Percentiles rank a stretch among this genome's conserved stretches.
phyloP scores from a whole-genome alignment of 2,797 vertebrate genomes.

The Hapalemur alaotrensis region DNA sequence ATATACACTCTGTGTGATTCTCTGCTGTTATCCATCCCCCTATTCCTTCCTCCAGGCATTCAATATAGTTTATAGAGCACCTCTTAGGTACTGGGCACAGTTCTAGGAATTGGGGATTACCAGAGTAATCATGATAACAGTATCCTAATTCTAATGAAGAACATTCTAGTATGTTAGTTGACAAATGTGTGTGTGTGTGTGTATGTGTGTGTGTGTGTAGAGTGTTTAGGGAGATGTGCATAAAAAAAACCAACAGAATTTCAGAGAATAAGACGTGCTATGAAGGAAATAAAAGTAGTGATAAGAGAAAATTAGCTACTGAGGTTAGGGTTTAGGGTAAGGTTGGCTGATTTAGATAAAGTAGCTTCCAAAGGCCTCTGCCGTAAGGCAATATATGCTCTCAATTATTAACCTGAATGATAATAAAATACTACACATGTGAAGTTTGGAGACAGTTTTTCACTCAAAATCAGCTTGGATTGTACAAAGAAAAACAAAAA shows the following conservation, averaged over 20 bases:
- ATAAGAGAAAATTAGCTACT: not conserved
- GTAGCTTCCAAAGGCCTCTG: not conserved
- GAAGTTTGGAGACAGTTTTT: not conserved
- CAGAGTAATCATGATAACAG: not conserved
- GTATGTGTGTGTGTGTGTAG: not conserved
- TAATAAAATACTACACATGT: not conserved
- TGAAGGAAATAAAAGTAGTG: not conserved
- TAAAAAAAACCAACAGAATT: not conserved
- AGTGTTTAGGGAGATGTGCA: not conserved
- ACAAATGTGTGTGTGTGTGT: not conserved
- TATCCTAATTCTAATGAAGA: not conserved
- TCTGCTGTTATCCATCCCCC: slow-evolving; percentile 26
- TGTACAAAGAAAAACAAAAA: not conserved
- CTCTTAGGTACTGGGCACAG: not conserved
- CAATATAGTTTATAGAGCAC: not conserved
- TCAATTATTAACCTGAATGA: not conserved
- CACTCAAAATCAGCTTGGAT: not conserved
- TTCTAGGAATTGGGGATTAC: not conserved
- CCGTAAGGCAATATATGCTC: not conserved
- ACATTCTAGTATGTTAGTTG: not conserved
- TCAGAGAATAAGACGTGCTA: not conserved
- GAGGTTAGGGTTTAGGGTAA: not conserved
- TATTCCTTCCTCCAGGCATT: not conserved
- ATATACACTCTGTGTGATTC: not conserved
- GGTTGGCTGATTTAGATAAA: not conserved